Evolutionary conservation across 2,888 invertebrate species (phyloP).

Genomic region (Oligia strigilis): DNA sequence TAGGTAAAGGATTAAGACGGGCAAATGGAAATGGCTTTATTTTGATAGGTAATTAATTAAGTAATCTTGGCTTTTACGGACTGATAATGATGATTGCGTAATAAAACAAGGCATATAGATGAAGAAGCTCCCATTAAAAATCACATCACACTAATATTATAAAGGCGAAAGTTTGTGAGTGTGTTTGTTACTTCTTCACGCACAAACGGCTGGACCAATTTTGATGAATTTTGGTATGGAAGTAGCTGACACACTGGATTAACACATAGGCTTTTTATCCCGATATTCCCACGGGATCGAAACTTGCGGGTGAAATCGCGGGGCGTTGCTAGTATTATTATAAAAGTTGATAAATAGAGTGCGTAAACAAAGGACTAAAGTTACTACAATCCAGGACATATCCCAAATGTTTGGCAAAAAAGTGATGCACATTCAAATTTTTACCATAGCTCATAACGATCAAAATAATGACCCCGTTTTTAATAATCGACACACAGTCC

Average conservation of each 20-base stretch:
- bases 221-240: too few relatives aligned
- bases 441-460: not conserved
- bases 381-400: not conserved
- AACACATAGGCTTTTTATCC: too few relatives aligned
- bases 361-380: not conserved
- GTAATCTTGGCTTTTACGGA: not conserved
- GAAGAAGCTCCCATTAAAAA: not conserved
- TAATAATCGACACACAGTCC: not conserved
- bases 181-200: too few relatives aligned
- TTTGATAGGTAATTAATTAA: not conserved
- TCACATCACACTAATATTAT: too few relatives aligned
- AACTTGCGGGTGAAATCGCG: too few relatives aligned
- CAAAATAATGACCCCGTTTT: not conserved
- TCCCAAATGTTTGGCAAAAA: not conserved
- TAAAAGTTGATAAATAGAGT: not conserved
- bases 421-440: not conserved
- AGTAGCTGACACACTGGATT: too few relatives aligned
- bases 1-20: not conserved
- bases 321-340: not conserved
- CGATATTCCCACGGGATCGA: too few relatives aligned
- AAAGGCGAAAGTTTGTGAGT: too few relatives aligned
- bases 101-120: not conserved
- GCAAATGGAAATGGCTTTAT: not conserved
- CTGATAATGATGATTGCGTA: not conserved
- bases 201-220: too few relatives aligned